A percentile compares a stretch with the other conserved stretches of the same genome.
These are phyloP conservation scores for Crenichthys baileyi DNA, from an alignment of 2,797 vertebrate species.

Conservation along the genomic window DNA sequence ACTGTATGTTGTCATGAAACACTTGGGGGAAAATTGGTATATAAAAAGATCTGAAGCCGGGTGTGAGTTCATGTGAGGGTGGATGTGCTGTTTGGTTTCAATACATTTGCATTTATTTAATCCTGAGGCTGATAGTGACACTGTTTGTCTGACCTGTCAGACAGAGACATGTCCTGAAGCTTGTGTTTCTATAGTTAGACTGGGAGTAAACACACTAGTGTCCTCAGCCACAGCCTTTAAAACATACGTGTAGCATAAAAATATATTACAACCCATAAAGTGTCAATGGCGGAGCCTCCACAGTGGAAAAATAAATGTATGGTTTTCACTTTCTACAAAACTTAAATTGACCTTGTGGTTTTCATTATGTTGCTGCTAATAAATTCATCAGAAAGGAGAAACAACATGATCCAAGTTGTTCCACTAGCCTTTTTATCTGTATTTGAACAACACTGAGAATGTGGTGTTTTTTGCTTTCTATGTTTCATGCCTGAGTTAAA, in stretches of 20 bases:
- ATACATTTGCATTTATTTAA: slow-evolving; percentile 48
- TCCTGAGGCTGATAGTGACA: slow-evolving; percentile 32
- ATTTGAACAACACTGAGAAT: slow-evolving; percentile 18
- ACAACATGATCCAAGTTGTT: slow-evolving; percentile 5
- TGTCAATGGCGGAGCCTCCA: slow-evolving; percentile 23
- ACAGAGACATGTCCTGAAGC: slow-evolving; percentile 8
- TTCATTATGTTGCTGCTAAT: neutral
- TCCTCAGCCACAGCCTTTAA: slow-evolving; percentile 2
- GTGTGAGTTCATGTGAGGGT: slow-evolving; percentile 34
- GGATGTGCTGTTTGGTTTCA: slow-evolving; percentile 17
- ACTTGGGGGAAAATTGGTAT: slow-evolving; percentile 26
- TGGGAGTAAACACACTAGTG: slow-evolving; percentile 12
- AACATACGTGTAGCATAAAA: slow-evolving; percentile 5
- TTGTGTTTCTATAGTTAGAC: slow-evolving; percentile 34
- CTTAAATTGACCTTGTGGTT: neutral
- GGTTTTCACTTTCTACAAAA: slow-evolving; percentile 17
- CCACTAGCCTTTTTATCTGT: neutral
- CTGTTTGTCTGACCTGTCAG: slow-evolving; percentile 37
- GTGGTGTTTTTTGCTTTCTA: neutral
- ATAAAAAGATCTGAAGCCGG: slow-evolving; percentile 17
- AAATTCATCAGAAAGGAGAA: neutral
- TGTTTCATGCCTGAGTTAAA: neutral
- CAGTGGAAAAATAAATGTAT: slow-evolving; percentile 19
- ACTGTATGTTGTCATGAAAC: slow-evolving; percentile 35
- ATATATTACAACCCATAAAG: slow-evolving; percentile 10